phyloP scores from a whole-genome alignment of 2,888 invertebrate species.

The Timandra comae region DNA sequence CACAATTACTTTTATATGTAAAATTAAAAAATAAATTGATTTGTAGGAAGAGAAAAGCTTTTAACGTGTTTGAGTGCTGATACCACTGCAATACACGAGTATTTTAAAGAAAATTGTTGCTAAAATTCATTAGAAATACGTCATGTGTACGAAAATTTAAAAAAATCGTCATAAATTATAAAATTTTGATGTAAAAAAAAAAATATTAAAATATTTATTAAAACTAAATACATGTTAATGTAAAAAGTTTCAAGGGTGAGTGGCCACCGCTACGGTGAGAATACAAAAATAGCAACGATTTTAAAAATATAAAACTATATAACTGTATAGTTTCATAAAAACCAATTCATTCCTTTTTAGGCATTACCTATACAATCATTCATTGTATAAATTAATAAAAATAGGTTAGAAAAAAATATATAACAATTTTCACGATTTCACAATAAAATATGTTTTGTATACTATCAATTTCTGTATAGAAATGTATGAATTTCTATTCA shows the following conservation, averaged over 20 bases:
- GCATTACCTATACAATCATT: slow-evolving; percentile 40
- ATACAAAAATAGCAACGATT: slow-evolving; percentile 14
- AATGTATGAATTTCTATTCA: slow-evolving; percentile 41
- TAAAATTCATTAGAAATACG: slow-evolving; percentile 8
- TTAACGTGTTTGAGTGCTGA: slow-evolving; percentile 17
- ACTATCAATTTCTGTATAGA: slow-evolving; percentile 43
- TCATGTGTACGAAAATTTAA: no score
- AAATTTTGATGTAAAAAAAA: slow-evolving; percentile 6
- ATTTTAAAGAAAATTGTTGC: slow-evolving; percentile 8
- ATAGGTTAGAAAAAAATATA: slow-evolving; percentile 19
- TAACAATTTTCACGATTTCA: slow-evolving; percentile 23
- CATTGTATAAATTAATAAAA: slow-evolving; percentile 38
- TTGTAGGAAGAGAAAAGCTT: slow-evolving; percentile 30
- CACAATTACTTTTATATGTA: no score
- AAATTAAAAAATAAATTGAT: slow-evolving; percentile 5
- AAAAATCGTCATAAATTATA: slow-evolving; percentile 6
- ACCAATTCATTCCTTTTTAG: slow-evolving; percentile 67
- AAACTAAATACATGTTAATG: slow-evolving; percentile 8
- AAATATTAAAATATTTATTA: slow-evolving; percentile 8
- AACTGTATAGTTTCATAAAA: slow-evolving; percentile 37
- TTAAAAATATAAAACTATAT: slow-evolving; percentile 8
- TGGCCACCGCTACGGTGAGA: no score
- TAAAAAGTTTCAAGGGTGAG: no score
- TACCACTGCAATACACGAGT: no score
- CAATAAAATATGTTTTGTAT: slow-evolving; percentile 41